Evolutionary conservation across 2,888 invertebrate species (phyloP), one percentile per base, ranked within the genome.

Genomic region (Meiosimyza platycephala): DNA sequence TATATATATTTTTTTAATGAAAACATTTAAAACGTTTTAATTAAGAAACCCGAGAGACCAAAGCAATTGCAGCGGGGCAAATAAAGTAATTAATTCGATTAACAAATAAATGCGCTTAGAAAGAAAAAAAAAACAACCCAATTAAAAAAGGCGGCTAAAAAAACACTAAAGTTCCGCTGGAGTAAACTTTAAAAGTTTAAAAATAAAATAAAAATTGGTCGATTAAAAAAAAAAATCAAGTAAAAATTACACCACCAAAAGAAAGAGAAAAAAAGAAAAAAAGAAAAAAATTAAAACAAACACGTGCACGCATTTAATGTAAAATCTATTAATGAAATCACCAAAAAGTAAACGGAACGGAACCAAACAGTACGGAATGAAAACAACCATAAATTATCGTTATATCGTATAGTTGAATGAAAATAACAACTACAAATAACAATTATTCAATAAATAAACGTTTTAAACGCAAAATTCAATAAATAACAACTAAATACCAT

Each of bases 41-140:
- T 40, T 66, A 47, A 33, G 47, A 57, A 2, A 40, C 40, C 9
- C 11, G 7, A 6, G 15, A 22, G 59, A 57, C 72, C 64, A 62
- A 62, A 51, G 54, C 22, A 64, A 57, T 59, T 40, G n/a, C 18
- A 67, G 54, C 62, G 76, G 76, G 76, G 76, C 75, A 79, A 79
- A 81, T 78, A 79, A 76, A 78, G 81, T 77, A 81, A 80, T 81
- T 81, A 81, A 80, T 82, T 82, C 77, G 79, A 76, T 65, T 51
- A 16, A 80, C 76, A 75, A 68, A 72, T 76, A 76, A 40, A 40
- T 40, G 40, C 9, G 40, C 40, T 40, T 40, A 76, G 63, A 73
- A n/a, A n/a, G 76, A 78, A 70, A 73, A 64, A 71, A 72, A 78
- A 81, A 81, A 82, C 79, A 80, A 77, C 78, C 75, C 72, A 74